Percentiles rank a stretch among this genome's conserved stretches.
These are phyloP conservation scores for Podarcis raffonei DNA, from an alignment of 2,113 vertebrate genomes.

Conservation along the genomic window DNA sequence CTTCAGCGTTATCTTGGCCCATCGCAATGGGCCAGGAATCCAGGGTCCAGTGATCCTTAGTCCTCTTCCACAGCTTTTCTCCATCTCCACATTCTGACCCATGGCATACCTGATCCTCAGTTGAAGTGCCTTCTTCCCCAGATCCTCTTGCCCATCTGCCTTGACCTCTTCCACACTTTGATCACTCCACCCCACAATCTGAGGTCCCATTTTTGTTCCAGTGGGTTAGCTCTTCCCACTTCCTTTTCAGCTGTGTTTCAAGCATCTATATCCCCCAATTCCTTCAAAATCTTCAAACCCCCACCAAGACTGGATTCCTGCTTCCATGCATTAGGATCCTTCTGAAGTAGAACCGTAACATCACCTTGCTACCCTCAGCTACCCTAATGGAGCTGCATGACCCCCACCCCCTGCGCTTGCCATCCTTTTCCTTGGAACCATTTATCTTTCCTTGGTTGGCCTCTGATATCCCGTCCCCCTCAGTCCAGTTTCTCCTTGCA, in stretches of 20 bases:
- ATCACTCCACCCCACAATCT: not conserved
- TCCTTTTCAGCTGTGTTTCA: not conserved
- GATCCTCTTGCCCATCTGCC: not conserved
- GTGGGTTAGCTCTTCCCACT: not conserved
- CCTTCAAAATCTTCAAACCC: not conserved
- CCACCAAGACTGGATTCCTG: not conserved
- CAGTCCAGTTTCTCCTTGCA: not conserved
- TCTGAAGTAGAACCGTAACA: not conserved
- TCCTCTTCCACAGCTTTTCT: no score
- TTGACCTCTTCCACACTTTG: not conserved
- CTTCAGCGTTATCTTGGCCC: not conserved
- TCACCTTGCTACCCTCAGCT: not conserved
- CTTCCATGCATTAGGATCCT: not conserved
- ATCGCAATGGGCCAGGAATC: not conserved
- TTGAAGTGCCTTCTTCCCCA: not conserved
- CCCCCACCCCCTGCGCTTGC: no score
- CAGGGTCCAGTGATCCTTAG: not conserved
- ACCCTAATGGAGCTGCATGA: not conserved
- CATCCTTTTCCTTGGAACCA: not conserved
- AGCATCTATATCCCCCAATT: not conserved
- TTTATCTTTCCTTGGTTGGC: not conserved
- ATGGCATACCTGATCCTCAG: no score
- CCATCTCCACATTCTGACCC: not conserved
- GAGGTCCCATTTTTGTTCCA: not conserved
- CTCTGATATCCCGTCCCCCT: not conserved